Evolutionary conservation across 2,888 invertebrate species (phyloP), one percentile per base, ranked within the genome.

Genomic region (Lissocephala sabroskyi): DNA sequence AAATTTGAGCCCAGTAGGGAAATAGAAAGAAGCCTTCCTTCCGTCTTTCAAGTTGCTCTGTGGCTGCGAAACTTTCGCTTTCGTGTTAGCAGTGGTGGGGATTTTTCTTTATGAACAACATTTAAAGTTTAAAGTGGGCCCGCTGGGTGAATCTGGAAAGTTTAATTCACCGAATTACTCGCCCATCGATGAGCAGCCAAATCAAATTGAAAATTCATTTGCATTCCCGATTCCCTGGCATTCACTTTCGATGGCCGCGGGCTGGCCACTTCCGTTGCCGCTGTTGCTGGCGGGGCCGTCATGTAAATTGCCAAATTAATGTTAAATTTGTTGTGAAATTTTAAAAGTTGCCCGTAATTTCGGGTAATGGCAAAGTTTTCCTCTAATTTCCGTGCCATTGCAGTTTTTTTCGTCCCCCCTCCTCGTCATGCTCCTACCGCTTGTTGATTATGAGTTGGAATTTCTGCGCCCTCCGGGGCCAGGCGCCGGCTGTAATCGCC

Each of bases 291-390:
- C 13, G 41, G 37, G 44, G 59, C 41, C 49, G 46, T 49, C 42
- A 30, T 55, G 59, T 26, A 71, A 75, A 65, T 75, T 71, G 57
- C 56, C 46, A 63, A 71, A 76, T 71, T 67, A 63, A 68, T 73
- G 68, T 73, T 73, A 64, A 71, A 76, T 73, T 71, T 65, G 63
- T 75, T 71, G 73, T 65, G 52, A 65, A 66, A 63, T 65, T 52
- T 44, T 42, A 56, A 63, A 62, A 60, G 55, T 59, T 53, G 35
- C n/a, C n/a, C 6, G 17, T 17, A 29, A 35, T 36, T 43, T 29
- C 49, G 17, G 50, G 43, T 52, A 62, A 68, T 68, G 70, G 70
- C 50, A 61, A 68, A 68, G 74, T 74, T 68, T 61, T 47, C 48
- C 53, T 54, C 45, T 32, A 42, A 52, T 53, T 46, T 14, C 44